phyloP scores from a whole-genome alignment of 2,113 vertebrate species.

The Bubo bubo region DNA sequence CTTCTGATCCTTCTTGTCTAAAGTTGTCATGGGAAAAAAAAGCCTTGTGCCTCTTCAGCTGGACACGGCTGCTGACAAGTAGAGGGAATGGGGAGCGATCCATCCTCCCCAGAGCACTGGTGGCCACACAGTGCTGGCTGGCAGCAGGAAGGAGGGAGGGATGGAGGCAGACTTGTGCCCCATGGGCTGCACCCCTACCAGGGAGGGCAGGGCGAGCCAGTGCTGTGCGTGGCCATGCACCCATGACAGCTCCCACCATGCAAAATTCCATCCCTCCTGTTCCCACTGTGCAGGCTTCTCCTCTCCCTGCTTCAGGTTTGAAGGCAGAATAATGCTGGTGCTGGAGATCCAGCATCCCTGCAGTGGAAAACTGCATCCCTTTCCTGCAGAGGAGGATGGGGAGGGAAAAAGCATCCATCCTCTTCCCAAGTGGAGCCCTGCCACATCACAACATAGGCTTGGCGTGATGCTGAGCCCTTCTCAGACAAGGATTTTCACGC shows the following conservation, averaged over 20 bases:
- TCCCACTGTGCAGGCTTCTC: neutral
- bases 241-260: neutral
- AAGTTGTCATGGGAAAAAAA: neutral
- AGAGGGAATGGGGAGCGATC: neutral
- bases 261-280: neutral
- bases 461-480: neutral
- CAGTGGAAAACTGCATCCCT: neutral
- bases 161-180: neutral
- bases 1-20: neutral
- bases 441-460: neutral
- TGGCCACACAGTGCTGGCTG: neutral
- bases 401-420: neutral
- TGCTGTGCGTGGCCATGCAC: neutral
- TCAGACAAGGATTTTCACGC: accelerated
- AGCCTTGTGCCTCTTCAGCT: neutral
- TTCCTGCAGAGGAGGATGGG: neutral
- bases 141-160: neutral
- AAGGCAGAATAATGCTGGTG: neutral
- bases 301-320: neutral
- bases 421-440: neutral
- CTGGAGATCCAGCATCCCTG: neutral
- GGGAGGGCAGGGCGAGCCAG: neutral
- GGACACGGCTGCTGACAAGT: neutral
- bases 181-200: neutral
- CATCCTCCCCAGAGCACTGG: accelerated